Base-by-base conservation (phyloP, 2,888 invertebrate species). In the Andrena minutula region DNA sequence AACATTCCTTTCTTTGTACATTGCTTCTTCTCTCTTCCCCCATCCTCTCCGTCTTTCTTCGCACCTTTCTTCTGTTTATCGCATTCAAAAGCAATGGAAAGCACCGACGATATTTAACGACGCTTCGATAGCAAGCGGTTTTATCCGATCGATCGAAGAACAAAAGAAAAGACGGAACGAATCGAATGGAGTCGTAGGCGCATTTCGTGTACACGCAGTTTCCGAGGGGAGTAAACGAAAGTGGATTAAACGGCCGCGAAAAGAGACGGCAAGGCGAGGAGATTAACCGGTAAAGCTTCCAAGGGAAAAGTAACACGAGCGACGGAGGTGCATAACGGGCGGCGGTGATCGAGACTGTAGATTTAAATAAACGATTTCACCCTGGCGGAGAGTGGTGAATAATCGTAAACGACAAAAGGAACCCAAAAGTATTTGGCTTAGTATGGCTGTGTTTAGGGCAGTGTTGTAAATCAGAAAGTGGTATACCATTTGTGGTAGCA, bases 401-500 rank as follows among this genome's bases (percentile, higher is more conserved):
- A 84, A 89, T 90, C 83, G 84, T 90, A 90, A 82, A 91, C 86
- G 89, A 91, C 86, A 83, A 88, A 94, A 95, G 41, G 56, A 56
- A 94, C 94, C 94, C 93, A 94, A 94, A 94, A 94, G 95, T 95
- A 95, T 95, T 95, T 95, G 94, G 95, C 95, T 95, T 95, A 94
- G 95, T 94, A 95, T 95, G 95, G 95, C 95, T 95, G 95, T 95
- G 95, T 95, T 94, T 92, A 91, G 90, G 90, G 90, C 91, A 92
- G 91, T 91, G 92, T 91, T 92, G 91, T 92, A 90, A 90, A 92
- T 92, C 89, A 88, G 88, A 90, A 87, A 87, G 86, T 87, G 87
- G 87, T 85, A 87, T 87, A 90, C 86, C 88, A 85, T 86, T 90
- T 87, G 86, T 86, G 87, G 88, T 91, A 88, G 87, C 80, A 84